Evolutionary conservation across 2,888 invertebrate species (phyloP).

Genomic region (Cephus sareptanus): DNA sequence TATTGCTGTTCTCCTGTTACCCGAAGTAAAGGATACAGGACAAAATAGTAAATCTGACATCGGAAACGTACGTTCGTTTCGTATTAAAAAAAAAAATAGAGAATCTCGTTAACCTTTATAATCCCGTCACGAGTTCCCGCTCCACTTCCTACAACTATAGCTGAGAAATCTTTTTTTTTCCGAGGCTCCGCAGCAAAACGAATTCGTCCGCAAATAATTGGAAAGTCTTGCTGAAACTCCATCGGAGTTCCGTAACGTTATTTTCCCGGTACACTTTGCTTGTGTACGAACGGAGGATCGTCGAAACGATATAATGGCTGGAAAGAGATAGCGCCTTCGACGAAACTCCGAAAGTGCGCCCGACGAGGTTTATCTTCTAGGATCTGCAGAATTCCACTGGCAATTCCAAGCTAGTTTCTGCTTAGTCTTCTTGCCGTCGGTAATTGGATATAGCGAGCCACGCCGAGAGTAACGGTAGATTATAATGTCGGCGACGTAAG

Average conservation of each 20-base stretch:
- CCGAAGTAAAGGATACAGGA: neutral
- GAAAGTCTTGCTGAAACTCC: constrained; percentile 21
- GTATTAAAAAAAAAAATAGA: neutral
- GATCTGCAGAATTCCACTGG: constrained; percentile 38
- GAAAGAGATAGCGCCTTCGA: neutral
- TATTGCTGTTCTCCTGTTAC: neutral
- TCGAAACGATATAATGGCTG: neutral
- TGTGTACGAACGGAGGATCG: neutral
- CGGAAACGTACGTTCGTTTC: neutral
- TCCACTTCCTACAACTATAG: neutral
- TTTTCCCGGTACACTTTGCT: constrained; percentile 11
- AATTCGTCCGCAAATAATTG: constrained; percentile 13
- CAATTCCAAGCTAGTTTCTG: constrained; percentile 28
- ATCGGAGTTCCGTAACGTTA: constrained; percentile 21
- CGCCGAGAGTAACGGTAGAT: neutral
- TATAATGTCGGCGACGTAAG: neutral
- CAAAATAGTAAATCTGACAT: neutral
- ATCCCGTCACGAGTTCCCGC: neutral
- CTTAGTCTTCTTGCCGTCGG: neutral
- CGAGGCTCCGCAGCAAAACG: neutral
- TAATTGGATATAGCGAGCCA: neutral
- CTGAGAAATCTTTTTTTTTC: neutral
- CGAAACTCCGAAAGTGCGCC: constrained; percentile 43
- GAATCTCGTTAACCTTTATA: neutral
- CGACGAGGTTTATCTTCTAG: constrained; percentile 42